Percentiles rank a stretch among this genome's conserved stretches.
Evolutionary conservation across 2,888 invertebrate genomes (phyloP).

Genomic region (Tetramorium bicarinatum): DNA sequence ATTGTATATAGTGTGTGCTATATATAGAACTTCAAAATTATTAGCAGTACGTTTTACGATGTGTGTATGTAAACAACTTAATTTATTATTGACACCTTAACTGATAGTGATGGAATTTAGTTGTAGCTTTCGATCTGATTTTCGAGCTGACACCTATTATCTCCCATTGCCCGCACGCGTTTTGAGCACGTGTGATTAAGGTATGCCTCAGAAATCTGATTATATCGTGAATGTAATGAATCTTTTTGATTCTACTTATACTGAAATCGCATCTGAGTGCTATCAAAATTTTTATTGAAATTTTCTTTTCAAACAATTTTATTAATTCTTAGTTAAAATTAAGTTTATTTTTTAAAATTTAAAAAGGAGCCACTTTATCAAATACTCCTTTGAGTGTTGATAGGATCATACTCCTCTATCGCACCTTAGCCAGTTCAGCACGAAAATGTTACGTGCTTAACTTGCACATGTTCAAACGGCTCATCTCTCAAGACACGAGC

Average conservation of each 20-base stretch:
- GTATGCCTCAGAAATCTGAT: background rate
- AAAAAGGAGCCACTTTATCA: background rate
- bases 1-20: constrained; percentile 23
- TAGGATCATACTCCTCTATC: background rate
- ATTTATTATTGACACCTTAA: constrained; percentile 5
- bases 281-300: background rate
- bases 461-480: background rate
- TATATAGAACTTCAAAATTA: constrained; percentile 3
- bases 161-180: background rate
- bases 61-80: background rate
- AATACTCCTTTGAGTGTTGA: background rate
- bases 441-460: background rate
- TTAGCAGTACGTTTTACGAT: background rate
- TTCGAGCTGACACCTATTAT: background rate
- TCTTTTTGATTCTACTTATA: background rate
- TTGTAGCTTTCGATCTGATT: background rate
- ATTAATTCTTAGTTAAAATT: background rate
- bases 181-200: background rate
- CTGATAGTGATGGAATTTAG: background rate
- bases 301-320: background rate
- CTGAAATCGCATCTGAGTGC: background rate
- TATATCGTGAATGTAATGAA: background rate
- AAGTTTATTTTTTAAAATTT: background rate
- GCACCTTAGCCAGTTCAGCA: background rate
- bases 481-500: background rate